Percentiles rank a stretch among this genome's conserved stretches.
phyloP scores from a whole-genome alignment of 2,113 vertebrate genomes.

The Nycticorax nycticorax region DNA sequence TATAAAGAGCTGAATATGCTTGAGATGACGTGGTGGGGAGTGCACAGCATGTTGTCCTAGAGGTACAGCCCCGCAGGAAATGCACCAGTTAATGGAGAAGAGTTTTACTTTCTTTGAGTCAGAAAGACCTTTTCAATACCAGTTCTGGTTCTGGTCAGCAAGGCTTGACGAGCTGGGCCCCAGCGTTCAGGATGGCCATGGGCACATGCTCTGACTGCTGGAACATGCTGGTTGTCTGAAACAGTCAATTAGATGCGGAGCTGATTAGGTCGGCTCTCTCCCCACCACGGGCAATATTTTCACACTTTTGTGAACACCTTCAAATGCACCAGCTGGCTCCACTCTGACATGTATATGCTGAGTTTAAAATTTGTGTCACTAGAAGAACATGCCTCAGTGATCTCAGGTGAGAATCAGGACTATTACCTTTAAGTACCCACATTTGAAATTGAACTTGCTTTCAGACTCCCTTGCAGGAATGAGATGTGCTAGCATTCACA shows the following conservation, averaged over 20 bases:
- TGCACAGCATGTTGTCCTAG: not conserved
- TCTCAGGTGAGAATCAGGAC: not conserved
- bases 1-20: not conserved
- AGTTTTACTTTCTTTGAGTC: not conserved
- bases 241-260: not conserved
- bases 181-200: not conserved
- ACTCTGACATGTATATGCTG: not conserved
- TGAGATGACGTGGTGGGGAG: not conserved
- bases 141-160: not conserved
- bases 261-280: not conserved
- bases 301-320: not conserved
- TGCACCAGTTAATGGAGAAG: not conserved
- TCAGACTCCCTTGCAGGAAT: not conserved
- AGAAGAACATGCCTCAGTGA: not conserved
- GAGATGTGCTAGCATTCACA: not conserved
- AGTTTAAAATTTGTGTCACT: not conserved
- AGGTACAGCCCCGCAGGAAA: not conserved
- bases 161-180: accelerated
- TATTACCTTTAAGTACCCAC: not conserved
- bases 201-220: not conserved
- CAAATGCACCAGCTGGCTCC: not conserved
- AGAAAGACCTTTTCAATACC: not conserved
- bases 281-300: not conserved
- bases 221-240: not conserved
- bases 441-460: not conserved